These are phyloP conservation scores for Dryococelus australis DNA, from an alignment of 2,888 invertebrate species.

Conservation along the genomic window DNA sequence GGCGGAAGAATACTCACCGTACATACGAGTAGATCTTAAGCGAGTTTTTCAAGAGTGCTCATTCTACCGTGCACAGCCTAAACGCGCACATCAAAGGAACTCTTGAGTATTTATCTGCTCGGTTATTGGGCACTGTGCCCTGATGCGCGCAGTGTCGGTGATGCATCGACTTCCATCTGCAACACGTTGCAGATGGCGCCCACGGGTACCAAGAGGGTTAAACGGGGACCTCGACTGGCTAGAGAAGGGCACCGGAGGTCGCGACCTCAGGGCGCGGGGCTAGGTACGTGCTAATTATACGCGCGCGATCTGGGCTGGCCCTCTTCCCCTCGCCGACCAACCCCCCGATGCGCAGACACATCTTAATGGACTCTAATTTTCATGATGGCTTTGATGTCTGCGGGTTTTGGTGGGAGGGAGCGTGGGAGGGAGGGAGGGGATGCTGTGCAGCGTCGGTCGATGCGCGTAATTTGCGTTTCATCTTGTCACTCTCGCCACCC, in stretches of 20 bases:
- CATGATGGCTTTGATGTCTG: slow-evolving; percentile 45
- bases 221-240: slow-evolving; percentile 31
- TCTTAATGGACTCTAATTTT: slow-evolving; percentile 45
- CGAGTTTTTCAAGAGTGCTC: too few species aligned
- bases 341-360: slow-evolving; percentile 30
- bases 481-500: slow-evolving; percentile 40
- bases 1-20: too few species aligned
- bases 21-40: too few species aligned
- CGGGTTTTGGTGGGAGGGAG: slow-evolving; percentile 26
- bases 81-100: too few species aligned
- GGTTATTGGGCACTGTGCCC: too few species aligned
- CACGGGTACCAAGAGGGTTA: background rate
- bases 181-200: too few species aligned
- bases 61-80: too few species aligned
- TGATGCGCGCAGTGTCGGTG: too few species aligned
- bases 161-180: too few species aligned
- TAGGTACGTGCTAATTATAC: slow-evolving; percentile 36
- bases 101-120: too few species aligned
- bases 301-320: background rate
- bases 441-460: slow-evolving; percentile 37
- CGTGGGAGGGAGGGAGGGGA: too few species aligned
- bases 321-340: background rate
- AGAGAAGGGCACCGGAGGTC: background rate
- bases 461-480: slow-evolving; percentile 45
- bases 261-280: background rate